Conservation (phyloP, 2,888 invertebrate species). For the Plagodis dolabraria region DNA sequence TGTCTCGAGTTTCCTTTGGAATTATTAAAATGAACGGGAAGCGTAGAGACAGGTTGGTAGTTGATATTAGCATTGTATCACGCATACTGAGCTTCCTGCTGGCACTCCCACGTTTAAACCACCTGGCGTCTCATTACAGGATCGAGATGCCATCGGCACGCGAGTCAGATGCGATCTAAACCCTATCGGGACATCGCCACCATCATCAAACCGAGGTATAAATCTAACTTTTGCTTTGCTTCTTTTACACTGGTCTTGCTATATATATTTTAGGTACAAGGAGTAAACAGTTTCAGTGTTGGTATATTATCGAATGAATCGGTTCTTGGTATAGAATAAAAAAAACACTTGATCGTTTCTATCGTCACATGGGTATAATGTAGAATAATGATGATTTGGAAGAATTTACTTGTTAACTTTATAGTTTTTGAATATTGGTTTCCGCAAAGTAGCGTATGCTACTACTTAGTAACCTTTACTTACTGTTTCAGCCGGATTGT, state of each 20-base stretch:
- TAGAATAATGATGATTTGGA: too few species aligned
- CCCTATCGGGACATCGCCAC: constrained; percentile 58
- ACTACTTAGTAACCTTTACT: too few species aligned
- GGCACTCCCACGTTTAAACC: constrained; percentile 36
- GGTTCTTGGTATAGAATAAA: neutral
- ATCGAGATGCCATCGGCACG: constrained; percentile 76
- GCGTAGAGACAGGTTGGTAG: constrained; percentile 11
- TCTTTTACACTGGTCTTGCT: constrained; percentile 38
- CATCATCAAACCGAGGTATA: constrained; percentile 45
- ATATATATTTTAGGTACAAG: too few species aligned
- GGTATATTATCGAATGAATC: too few species aligned
- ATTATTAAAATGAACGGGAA: constrained; percentile 25
- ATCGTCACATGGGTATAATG: too few species aligned
- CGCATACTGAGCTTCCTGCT: constrained; percentile 32
- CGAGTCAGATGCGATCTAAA: constrained; percentile 72
- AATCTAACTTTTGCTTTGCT: constrained; percentile 43
- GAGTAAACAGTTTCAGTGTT: too few species aligned
- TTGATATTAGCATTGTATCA: constrained; percentile 37
- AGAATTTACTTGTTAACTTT: too few species aligned
- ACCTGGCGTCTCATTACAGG: constrained; percentile 45
- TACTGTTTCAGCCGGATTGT: too few species aligned
- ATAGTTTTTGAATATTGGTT: too few species aligned
- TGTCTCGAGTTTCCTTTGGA: constrained; percentile 12
- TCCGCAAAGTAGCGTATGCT: too few species aligned
- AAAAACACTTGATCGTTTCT: too few species aligned